These are phyloP conservation scores for Cololabis saira DNA, from an alignment of 2,113 vertebrate species.

Conservation along the genomic window DNA sequence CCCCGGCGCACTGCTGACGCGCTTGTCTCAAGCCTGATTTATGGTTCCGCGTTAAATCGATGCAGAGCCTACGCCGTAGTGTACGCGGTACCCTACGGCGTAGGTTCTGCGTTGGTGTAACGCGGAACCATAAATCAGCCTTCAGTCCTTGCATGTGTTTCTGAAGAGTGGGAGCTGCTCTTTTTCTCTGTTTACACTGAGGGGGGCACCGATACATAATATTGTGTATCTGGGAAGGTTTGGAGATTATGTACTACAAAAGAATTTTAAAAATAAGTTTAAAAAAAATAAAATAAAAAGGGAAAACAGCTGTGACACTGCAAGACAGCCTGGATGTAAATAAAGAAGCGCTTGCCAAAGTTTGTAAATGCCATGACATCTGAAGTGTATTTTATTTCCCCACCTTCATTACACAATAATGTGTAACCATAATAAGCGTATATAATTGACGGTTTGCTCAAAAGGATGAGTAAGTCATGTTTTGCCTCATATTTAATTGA, in stretches of 20 bases:
- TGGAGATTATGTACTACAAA: conserved; percentile 49
- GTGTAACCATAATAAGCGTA: too few species aligned
- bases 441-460: not conserved
- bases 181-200: conserved; percentile 61
- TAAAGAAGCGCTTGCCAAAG: conserved; percentile 87
- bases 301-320: conserved; percentile 74
- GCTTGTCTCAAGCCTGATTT: conserved; percentile 52
- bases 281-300: conserved; percentile 58
- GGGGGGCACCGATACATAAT: conserved; percentile 44
- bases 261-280: conserved; percentile 7
- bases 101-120: too few species aligned
- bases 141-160: conserved; percentile 72
- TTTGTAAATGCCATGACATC: conserved; percentile 80
- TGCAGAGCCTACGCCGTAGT: too few species aligned
- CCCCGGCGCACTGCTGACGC: conserved; percentile 42
- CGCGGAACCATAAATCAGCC: too few species aligned
- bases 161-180: conserved; percentile 59
- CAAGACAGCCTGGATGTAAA: conserved; percentile 83
- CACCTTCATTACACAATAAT: not conserved
- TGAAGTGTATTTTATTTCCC: conserved; percentile 48
- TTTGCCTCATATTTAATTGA: not conserved
- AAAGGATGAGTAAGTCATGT: not conserved
- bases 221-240: conserved; percentile 59
- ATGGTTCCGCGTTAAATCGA: too few species aligned
- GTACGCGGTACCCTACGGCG: too few species aligned